Conservation (phyloP, 2,888 invertebrate genomes). For the Melieria omissa region DNA sequence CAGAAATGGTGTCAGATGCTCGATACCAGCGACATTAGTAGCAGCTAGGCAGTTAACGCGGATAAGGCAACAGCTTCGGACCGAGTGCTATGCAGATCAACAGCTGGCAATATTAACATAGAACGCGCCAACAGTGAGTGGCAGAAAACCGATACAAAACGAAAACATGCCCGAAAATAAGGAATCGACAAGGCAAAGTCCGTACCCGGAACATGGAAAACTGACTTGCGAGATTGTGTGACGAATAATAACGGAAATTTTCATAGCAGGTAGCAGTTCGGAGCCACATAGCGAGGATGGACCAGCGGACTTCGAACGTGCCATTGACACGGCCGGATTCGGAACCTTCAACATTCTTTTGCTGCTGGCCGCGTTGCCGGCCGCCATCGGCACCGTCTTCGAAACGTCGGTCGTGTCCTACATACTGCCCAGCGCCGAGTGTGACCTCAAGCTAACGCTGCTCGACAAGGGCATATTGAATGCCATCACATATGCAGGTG, state of each 20-base stretch:
- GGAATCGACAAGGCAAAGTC: too few relatives aligned
- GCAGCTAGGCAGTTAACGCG: neutral
- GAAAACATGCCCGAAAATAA: too few relatives aligned
- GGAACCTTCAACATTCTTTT: slow-evolving; percentile 77
- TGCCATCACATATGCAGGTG: slow-evolving; percentile 79
- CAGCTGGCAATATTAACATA: too few relatives aligned
- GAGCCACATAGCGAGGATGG: neutral
- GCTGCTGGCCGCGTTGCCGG: slow-evolving; percentile 72
- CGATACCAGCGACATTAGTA: neutral
- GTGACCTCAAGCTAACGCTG: slow-evolving; percentile 75
- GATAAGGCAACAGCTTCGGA: too few relatives aligned
- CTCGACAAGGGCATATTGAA: slow-evolving; percentile 78
- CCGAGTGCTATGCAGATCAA: too few relatives aligned
- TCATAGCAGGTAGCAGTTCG: neutral
- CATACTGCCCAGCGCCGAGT: slow-evolving; percentile 79
- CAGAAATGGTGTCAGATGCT: too few relatives aligned
- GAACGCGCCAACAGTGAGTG: too few relatives aligned
- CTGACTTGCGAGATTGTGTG: too few relatives aligned
- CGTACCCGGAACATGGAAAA: too few relatives aligned
- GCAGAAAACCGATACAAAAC: too few relatives aligned
- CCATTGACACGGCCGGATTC: slow-evolving; percentile 75
- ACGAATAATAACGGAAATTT: too few relatives aligned
- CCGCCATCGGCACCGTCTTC: slow-evolving; percentile 76
- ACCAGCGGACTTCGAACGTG: slow-evolving; percentile 76
- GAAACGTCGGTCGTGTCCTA: slow-evolving; percentile 80